Base-by-base conservation (phyloP, 1,140 invertebrate species). In the Doryteuthis pealeii region DNA sequence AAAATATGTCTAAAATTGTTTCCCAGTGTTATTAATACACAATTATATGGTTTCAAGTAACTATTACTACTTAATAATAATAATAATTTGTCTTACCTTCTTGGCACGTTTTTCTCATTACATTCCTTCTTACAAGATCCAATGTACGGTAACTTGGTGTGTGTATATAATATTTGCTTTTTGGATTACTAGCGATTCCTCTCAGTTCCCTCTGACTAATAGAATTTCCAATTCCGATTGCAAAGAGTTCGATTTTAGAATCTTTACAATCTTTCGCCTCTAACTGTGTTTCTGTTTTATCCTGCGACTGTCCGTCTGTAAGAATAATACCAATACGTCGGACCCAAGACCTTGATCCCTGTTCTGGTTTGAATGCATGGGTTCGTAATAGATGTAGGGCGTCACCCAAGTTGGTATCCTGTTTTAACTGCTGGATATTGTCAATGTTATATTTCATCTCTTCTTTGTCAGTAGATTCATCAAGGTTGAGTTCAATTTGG, bases 311-410 rank as follows among this genome's bases (percentile, higher is more conserved):
- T 2, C 79, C 79, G 58, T 81, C 79, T 5, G 79, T 81, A 33
- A 79, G 62, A 32, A 81, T 40, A 22, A 81, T 75, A 30, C 79
- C 82, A 45, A 84, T 78, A 31, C 80, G 78, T 31, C 80, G 80
- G 18, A 83, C 81, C 28, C 76, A 76, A 1, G 79, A 67, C 40
- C 83, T 77, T 65, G 80, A 81, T 12, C 81, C 83, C 33, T 74
- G 74, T n/a, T 78, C 33, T 33, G 49, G 49, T 0, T 78, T 78
- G 70, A 84, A 84, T 31, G 79, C 78, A 26, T 79, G 76, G 22
- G 70, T 73, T 45, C 79, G 74, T 72, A 83, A 73, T 2, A 26
- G 1, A 40, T 58, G 62, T 2, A 77, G n/a, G 30, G 74, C 78
- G n/a, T 40, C 65, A 18, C 43, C 67, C 0, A 77, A 79, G 15